Evolutionary conservation across 2,888 invertebrate genomes (phyloP), one percentile per base, ranked within the genome.

Genomic region (Odontomyia ornata): DNA sequence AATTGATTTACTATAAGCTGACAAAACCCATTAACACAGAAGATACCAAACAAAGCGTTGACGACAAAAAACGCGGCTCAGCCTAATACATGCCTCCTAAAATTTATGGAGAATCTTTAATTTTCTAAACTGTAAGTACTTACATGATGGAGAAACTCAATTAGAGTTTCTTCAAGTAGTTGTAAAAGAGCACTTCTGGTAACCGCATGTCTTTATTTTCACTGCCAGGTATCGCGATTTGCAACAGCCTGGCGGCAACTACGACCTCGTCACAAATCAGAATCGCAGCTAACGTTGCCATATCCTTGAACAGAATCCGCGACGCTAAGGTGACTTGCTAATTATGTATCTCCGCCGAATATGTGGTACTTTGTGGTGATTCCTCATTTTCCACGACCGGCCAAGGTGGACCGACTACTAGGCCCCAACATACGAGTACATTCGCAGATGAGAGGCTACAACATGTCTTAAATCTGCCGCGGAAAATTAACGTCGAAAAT

Each of bases 401-500:
- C 52, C 52, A 52, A 52, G 4, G 52, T 52, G 18, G 52, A 52
- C 18, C 18, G 52, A 52, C 13, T 43, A 13, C 43, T 9, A 13
- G 13, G 13, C 3, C 52, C 52, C 52, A 15, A 4, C 18, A 18
- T 13, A 52, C n/a, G n/a, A n/a, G n/a, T n/a, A n/a, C 25, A 25
- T 69, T 69, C 46, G 15, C 43, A 3, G 15, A 36, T 18, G n/a
- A 11, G 57, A 27, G 15, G 28, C 52, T 56, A 15, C n/a, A n/a
- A n/a, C 11, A 43, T 15, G 36, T 56, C n/a, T 72, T n/a, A 56
- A 72, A 72, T 18, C 18, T 60, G 30, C 73, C 13, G 52, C 73
- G 73, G 36, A 43, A 73, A 73, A 73, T 60, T 57, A 60, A 73
- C 60, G 73, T 73, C 73, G 73, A 73, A 60, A 73, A 73, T 73